Conservation (phyloP, 1,140 invertebrate species). For the Polypedilum pembai region DNA sequence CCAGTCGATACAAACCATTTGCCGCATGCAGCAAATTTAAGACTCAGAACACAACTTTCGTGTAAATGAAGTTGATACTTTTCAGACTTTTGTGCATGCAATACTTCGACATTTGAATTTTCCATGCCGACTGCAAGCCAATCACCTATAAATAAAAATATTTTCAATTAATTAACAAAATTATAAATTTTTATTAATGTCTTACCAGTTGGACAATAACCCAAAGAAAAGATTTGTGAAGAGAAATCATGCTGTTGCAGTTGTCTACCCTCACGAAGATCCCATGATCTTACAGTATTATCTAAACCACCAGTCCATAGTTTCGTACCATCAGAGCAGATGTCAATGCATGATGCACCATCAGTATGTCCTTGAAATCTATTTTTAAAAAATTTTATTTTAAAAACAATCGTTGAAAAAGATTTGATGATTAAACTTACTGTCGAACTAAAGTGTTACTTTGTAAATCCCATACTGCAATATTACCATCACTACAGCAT, state of each 20-base stretch:
- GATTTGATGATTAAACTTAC: too few species aligned
- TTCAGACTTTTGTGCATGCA: conserved; percentile 84
- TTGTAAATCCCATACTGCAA: conserved; percentile 93
- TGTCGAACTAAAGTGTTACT: conserved; percentile 88
- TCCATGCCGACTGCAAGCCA: conserved; percentile 98
- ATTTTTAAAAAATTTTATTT: too few species aligned
- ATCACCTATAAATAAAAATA: conserved; percentile 56
- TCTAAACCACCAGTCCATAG: conserved; percentile 95
- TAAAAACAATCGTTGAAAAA: conserved; percentile 45
- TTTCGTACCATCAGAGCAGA: conserved; percentile 88
- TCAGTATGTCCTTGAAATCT: conserved; percentile 81
- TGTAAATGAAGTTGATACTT: conserved; percentile 93
- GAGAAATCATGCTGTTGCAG: conserved; percentile 84
- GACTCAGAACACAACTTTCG: conserved; percentile 90
- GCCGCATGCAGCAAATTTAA: conserved; percentile 88
- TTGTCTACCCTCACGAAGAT: conserved; percentile 80
- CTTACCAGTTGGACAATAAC: conserved; percentile 81
- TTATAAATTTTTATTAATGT: background rate
- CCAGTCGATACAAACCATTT: conserved; percentile 98
- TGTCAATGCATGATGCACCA: conserved; percentile 94
- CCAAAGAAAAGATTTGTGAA: conserved; percentile 87
- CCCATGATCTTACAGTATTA: conserved; percentile 90
- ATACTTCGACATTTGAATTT: conserved; percentile 87
- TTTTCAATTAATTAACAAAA: background rate
- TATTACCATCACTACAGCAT: conserved; percentile 95